phyloP scores from a whole-genome alignment of 2,113 vertebrate species.

The Cyphomyrus plagiostoma region DNA sequence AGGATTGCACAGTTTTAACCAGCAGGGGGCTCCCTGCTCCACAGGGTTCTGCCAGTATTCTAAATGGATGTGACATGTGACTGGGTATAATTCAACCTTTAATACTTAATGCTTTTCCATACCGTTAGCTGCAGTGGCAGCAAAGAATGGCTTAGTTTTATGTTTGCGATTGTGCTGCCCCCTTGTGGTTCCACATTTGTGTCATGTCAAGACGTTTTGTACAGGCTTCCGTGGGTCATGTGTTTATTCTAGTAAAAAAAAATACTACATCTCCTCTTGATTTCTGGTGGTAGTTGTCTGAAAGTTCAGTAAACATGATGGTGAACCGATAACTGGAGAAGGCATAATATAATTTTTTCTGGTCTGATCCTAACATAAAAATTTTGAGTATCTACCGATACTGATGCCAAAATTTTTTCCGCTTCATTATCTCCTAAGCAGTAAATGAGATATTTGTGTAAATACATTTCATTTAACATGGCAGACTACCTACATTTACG shows the following conservation, averaged over 20 bases:
- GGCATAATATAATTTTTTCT: neutral
- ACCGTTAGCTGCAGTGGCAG: neutral
- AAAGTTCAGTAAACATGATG: neutral
- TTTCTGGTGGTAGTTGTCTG: neutral
- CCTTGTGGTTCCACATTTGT: neutral
- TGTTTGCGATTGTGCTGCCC: neutral
- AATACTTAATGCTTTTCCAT: neutral
- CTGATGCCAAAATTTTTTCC: neutral
- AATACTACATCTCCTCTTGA: neutral
- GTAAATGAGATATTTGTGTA: neutral
- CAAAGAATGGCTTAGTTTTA: neutral
- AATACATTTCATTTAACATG: neutral
- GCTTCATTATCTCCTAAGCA: neutral
- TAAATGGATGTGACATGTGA: constrained; percentile 8
- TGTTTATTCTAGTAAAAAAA: neutral
- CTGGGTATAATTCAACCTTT: neutral
- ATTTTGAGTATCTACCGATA: neutral
- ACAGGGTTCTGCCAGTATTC: neutral
- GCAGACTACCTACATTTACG: neutral
- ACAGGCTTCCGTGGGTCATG: neutral
- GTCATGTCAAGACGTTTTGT: neutral
- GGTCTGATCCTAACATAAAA: neutral
- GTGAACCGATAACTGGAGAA: neutral
- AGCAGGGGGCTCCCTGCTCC: neutral
- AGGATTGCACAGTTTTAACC: neutral